These are phyloP conservation scores for Papilio aristodemus DNA, from an alignment of 1,140 invertebrate species.

Conservation along the genomic window DNA sequence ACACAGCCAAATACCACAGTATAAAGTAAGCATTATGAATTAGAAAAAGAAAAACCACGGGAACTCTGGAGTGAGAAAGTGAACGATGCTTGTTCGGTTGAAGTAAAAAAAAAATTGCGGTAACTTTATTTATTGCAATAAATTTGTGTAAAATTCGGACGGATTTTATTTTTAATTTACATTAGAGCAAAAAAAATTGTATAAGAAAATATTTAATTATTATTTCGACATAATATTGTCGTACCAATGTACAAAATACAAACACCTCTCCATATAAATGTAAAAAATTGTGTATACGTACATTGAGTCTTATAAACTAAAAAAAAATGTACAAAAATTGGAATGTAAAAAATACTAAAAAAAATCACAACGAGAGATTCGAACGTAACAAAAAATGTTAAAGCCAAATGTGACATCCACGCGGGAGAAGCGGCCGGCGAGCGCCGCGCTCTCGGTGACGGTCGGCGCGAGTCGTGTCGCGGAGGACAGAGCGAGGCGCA, in stretches of 20 bases:
- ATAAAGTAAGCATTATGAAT: too few relatives aligned
- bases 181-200: not conserved
- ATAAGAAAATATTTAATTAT: not conserved
- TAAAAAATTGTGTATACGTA: conserved; percentile 13
- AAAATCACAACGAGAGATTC: conserved; percentile 32
- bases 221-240: not conserved
- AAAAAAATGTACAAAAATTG: conserved; percentile 14
- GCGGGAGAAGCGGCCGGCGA: too few relatives aligned
- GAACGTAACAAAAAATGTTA: conserved; percentile 10
- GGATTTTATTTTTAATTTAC: conserved; percentile 38
- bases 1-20: too few relatives aligned
- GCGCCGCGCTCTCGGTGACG: too few relatives aligned
- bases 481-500: not conserved
- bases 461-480: too few relatives aligned
- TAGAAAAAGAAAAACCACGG: too few relatives aligned
- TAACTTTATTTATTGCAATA: conserved; percentile 43
- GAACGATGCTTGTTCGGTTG: too few relatives aligned
- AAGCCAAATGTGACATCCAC: conserved; percentile 11
- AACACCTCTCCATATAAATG: conserved; percentile 3
- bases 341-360: conserved; percentile 34
- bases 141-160: conserved; percentile 42
- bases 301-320: conserved; percentile 18
- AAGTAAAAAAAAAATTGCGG: conserved; percentile 34
- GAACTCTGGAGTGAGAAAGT: too few relatives aligned
- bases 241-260: conserved; percentile 17